Conservation (phyloP, 2,797 vertebrate species). For the Myripristis murdjan region DNA sequence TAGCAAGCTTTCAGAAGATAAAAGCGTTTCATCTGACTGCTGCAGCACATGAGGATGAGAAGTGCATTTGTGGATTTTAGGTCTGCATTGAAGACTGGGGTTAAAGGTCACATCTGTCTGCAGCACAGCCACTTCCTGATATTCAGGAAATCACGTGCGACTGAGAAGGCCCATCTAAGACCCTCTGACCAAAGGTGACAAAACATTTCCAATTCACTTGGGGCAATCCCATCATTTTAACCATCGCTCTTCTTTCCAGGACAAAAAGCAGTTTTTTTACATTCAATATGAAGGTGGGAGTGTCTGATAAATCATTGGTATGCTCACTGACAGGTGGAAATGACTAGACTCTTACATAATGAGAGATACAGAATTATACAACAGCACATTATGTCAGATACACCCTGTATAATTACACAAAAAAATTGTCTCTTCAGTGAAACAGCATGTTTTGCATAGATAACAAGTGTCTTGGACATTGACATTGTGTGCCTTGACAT, state of each 20-base stretch:
- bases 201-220: not conserved
- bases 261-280: too few relatives aligned
- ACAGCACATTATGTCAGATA: not conserved
- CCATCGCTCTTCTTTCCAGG: not conserved
- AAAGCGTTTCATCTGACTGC: too few relatives aligned
- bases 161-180: not conserved
- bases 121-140: constrained; percentile 15
- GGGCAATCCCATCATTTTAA: not conserved
- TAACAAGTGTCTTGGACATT: too few relatives aligned
- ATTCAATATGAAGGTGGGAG: too few relatives aligned
- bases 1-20: too few relatives aligned
- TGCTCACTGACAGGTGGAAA: not conserved
- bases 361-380: not conserved
- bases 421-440: too few relatives aligned
- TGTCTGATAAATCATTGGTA: too few relatives aligned
- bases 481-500: too few relatives aligned
- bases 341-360: not conserved
- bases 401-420: not conserved
- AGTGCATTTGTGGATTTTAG: not conserved
- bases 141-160: constrained; percentile 24
- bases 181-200: not conserved
- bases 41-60: too few relatives aligned
- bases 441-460: too few relatives aligned
- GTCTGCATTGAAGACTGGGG: not conserved
- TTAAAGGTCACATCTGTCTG: not conserved